Base-by-base conservation (phyloP, 2,797 vertebrate species). In the Strix occidentalis region DNA sequence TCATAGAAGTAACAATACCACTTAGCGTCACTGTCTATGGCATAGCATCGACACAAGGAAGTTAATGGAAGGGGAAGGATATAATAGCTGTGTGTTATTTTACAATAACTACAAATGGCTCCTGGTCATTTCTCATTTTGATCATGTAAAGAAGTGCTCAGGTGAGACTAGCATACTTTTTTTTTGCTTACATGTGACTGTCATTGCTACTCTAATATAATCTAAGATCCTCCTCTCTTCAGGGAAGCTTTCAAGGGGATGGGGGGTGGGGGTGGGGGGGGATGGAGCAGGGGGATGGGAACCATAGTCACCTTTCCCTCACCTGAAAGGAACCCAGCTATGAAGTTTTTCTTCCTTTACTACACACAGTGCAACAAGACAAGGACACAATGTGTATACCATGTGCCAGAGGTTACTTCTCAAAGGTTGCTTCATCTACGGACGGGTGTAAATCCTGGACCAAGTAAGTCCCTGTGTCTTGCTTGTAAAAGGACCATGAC, bases 371-470 rank as follows among this genome's bases (percentile, higher is more conserved):
- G 95, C 97, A 98, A 89, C 97, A 97, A 94, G 97, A 98, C 94
- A 97, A 95, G 90, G 97, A 98, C 90, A 98, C 98, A 0, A 83
- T 63, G 33, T 98, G 98, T 14, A 13, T 64, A 35, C 97, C 97
- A 0, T 99, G 99, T 96, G 97, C 96, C 46, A 90, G 87, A 33
- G 99, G 99, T 89, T 98, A 98, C 97, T 99, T 98, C 98, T 99
- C 99, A 12, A 96, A 98, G 14, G 60, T 93, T 11, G 92, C 89
- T 65, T 98, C 98, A 41, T 95, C 98, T 37, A 98, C 87, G 0
- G 98, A 99, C 6, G 82, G 94, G 15, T 99, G 99, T 98, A 98
- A 97, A 97, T 97, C 93, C 43, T 99, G 99, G 99, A 99, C 98
- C 39, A 98, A 99, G 99, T 99, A 98, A 99, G 99, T 98, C 50